Evolutionary conservation across 2,888 invertebrate species (phyloP).

Genomic region (Pherbina coryleti): DNA sequence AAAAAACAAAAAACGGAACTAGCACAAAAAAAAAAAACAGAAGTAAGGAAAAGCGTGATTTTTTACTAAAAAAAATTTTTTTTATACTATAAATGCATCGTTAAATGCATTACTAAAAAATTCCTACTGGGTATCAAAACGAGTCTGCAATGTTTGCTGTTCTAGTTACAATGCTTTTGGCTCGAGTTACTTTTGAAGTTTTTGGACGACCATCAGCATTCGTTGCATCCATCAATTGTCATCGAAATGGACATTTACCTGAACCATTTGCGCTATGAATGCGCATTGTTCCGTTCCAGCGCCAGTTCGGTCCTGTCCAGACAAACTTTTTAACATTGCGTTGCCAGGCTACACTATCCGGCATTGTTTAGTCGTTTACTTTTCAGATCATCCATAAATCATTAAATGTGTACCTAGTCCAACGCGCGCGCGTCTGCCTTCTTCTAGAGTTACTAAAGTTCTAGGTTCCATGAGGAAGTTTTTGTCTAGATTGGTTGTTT

Average conservation of each 20-base stretch:
- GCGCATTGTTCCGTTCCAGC: slow-evolving; percentile 12
- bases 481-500: background rate
- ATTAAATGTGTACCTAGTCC: slow-evolving; percentile 27
- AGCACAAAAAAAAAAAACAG: too few relatives aligned
- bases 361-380: slow-evolving; percentile 37
- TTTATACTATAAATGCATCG: background rate
- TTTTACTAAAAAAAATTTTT: too few relatives aligned
- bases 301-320: background rate
- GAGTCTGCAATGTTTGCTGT: background rate
- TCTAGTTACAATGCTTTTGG: slow-evolving; percentile 50
- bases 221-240: slow-evolving; percentile 61
- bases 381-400: slow-evolving; percentile 42
- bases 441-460: background rate
- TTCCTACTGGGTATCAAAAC: background rate
- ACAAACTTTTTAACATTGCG: background rate
- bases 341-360: background rate
- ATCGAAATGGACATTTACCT: slow-evolving; percentile 37
- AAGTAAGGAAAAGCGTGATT: too few relatives aligned
- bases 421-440: slow-evolving; percentile 3
- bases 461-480: background rate
- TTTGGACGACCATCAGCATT: background rate
- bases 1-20: too few relatives aligned
- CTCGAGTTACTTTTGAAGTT: slow-evolving; percentile 46
- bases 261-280: background rate
- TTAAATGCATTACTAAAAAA: background rate